Base-by-base conservation (phyloP, 2,797 vertebrate species). In the Pseudochromis fuscus region DNA sequence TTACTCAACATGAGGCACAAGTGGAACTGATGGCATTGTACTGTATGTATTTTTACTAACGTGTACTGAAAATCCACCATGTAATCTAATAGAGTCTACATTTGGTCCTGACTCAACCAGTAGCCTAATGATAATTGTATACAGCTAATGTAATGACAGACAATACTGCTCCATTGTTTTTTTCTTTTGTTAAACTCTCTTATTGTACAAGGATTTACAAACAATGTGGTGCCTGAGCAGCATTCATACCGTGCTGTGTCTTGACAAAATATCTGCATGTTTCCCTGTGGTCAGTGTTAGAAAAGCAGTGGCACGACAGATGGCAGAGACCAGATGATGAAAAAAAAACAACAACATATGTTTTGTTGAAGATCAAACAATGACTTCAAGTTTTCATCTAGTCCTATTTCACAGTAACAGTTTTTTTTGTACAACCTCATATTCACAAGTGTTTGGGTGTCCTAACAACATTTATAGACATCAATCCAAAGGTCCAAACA, bases 61-160 rank as follows among this genome's bases (percentile, higher is more conserved):
- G 24, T 84, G 74, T 76, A 67, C 63, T 77, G 64, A 77, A 77
- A 88, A 79, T 72, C 67, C 78, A 85, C 70, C 33, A 75, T 53
- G 38, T 74, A 74, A 88, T 78, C 73, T 73, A 70, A 78, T 67
- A 63, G 27, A 77, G 58, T 71, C 15, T 75, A 80, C 62, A 56
- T 89, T 93, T 93, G 93, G 91, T 93, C 92, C 91, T 24, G 72
- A 87, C 75, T 92, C 89, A 93, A 92, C 89, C 92, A 90, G 85
- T 69, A n/a, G n/a, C n/a, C n/a, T n/a, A 77, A 63, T 75, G 62
- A 81, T 75, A 56, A 49, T 77, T 82, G 79, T 75, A 67, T 38
- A 77, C 46, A 19, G 50, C 66, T 64, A 77, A 87, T 73, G 67
- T 67, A 63, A 69, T 8, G 55, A 78, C 73, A 65, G 62, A 87